A percentile compares a stretch with the other conserved stretches of the same genome.
Evolutionary conservation across 1,140 invertebrate species (phyloP).

Genomic region (Triops longicaudatus): DNA sequence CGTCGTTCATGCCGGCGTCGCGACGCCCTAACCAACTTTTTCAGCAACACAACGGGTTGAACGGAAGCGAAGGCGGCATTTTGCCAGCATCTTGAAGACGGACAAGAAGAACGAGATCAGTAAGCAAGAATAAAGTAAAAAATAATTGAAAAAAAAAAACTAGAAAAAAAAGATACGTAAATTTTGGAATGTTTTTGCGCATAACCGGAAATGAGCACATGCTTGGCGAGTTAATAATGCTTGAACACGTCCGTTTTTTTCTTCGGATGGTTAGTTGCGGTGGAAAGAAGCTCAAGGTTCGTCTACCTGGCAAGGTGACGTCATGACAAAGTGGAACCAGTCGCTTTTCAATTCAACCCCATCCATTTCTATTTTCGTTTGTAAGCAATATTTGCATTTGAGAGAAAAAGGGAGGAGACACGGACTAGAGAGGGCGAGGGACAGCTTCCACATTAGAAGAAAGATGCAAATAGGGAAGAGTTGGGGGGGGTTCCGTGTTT

Average conservation of each 20-base stretch:
- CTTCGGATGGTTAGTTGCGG: background rate
- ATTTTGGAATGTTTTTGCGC: background rate
- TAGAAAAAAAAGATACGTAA: background rate
- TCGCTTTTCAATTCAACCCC: background rate
- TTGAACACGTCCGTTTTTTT: background rate
- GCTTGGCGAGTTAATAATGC: background rate
- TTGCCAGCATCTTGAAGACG: background rate
- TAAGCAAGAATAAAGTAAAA: background rate
- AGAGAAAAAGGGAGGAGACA: too few relatives aligned
- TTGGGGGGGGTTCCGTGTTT: background rate
- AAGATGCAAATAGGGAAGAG: background rate
- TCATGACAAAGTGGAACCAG: background rate
- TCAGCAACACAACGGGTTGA: background rate
- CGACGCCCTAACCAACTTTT: background rate
- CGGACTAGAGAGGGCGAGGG: too few relatives aligned
- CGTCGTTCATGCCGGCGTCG: background rate
- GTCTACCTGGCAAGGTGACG: background rate
- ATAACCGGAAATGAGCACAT: slow-evolving; percentile 1
- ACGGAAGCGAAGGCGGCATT: background rate
- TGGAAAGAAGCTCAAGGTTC: slow-evolving; percentile 4
- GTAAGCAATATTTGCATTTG: background rate
- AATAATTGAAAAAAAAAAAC: background rate
- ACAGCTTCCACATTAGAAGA: background rate
- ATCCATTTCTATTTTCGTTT: slow-evolving; percentile 7
- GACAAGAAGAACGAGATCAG: background rate